Conservation (phyloP, 1,140 invertebrate species). For the Copidosoma floridanum region DNA sequence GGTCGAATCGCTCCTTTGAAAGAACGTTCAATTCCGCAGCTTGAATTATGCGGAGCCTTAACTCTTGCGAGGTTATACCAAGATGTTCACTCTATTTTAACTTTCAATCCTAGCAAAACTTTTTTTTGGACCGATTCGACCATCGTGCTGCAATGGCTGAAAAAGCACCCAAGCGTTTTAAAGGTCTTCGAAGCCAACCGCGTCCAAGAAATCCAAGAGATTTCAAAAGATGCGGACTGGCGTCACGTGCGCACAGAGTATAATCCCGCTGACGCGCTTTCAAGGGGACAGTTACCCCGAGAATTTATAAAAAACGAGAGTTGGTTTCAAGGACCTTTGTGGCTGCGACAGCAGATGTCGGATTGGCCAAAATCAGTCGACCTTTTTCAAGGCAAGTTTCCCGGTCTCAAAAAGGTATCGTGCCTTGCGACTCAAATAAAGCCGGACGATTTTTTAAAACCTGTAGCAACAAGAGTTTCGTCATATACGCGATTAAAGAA, state of each 20-base stretch:
- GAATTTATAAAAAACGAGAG: background rate
- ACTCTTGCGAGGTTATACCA: slow-evolving; percentile 23
- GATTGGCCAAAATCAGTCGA: background rate
- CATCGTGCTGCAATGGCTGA: too few species aligned
- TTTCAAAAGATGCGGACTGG: background rate
- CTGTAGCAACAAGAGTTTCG: too few species aligned
- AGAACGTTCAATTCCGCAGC: slow-evolving; percentile 25
- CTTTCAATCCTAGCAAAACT: background rate
- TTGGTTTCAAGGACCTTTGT: slow-evolving; percentile 1
- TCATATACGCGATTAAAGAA: too few species aligned
- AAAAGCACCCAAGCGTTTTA: slow-evolving; percentile 20
- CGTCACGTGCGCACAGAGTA: background rate
- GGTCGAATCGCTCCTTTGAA: slow-evolving; percentile 32
- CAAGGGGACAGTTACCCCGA: background rate
- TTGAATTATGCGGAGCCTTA: slow-evolving; percentile 27
- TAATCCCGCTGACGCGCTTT: slow-evolving; percentile 6
- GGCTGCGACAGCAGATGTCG: background rate
- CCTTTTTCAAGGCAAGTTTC: background rate
- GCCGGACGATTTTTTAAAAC: too few species aligned
- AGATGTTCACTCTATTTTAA: background rate
- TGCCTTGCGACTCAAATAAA: too few species aligned
- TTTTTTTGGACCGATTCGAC: slow-evolving; percentile 33
- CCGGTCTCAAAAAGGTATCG: too few species aligned
- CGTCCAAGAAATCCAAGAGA: slow-evolving; percentile 24
- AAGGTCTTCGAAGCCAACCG: slow-evolving; percentile 31